These are phyloP conservation scores for Acipenser ruthenus DNA, from an alignment of 2,797 vertebrate species.

Conservation along the genomic window DNA sequence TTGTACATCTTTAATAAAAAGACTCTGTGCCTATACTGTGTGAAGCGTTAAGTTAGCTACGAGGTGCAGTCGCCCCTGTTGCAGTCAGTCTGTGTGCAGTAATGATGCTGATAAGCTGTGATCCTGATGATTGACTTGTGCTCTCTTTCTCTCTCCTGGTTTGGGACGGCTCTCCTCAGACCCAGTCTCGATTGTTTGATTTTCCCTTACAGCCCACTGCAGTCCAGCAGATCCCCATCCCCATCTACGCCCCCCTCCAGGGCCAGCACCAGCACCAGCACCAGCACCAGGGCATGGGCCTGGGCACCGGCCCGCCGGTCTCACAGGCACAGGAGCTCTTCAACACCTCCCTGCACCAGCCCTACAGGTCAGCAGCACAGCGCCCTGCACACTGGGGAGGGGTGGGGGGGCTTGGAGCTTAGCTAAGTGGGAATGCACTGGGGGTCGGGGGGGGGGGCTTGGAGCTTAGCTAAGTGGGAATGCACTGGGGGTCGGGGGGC, in stretches of 20 bases:
- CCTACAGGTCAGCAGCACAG: slow-evolving; percentile 71
- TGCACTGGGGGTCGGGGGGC: too few relatives aligned
- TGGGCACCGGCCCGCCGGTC: slow-evolving; percentile 79
- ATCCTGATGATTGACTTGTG: slow-evolving; percentile 8
- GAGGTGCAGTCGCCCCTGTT: too few relatives aligned
- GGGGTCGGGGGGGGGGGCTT: too few relatives aligned
- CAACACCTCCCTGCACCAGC: slow-evolving; percentile 81
- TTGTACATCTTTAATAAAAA: too few relatives aligned
- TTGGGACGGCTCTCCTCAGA: slow-evolving; percentile 1
- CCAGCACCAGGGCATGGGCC: slow-evolving; percentile 71
- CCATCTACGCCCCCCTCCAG: slow-evolving; percentile 92
- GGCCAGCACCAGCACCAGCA: slow-evolving; percentile 78
- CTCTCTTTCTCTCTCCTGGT: slow-evolving; percentile 9
- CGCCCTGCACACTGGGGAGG: too few relatives aligned
- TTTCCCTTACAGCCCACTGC: slow-evolving; percentile 65
- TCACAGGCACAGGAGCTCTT: slow-evolving; percentile 95
- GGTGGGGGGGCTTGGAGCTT: too few relatives aligned
- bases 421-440: too few relatives aligned
- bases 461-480: too few relatives aligned
- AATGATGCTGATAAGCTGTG: not conserved
- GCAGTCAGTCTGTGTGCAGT: too few relatives aligned
- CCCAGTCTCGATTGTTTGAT: slow-evolving; percentile 7
- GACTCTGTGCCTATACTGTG: too few relatives aligned
- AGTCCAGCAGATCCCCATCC: slow-evolving; percentile 95
- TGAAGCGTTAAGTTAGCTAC: too few relatives aligned